These are phyloP conservation scores for Scotopteryx bipunctaria DNA, from an alignment of 2,888 invertebrate species.

Conservation along the genomic window DNA sequence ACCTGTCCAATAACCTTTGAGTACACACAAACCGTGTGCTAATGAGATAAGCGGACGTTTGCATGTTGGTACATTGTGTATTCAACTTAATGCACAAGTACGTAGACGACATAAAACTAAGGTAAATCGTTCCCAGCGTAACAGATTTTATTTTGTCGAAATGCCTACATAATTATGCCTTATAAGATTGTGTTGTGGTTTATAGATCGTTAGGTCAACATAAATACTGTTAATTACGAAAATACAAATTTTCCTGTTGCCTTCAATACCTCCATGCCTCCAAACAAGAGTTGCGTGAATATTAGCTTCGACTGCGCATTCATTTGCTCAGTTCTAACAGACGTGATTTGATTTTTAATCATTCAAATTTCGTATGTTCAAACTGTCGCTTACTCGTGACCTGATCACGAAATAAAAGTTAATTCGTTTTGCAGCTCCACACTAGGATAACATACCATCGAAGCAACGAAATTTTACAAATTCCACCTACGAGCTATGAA, in stretches of 20 bases:
- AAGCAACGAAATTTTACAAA: conserved; percentile 27
- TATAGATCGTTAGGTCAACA: conserved; percentile 3
- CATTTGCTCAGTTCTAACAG: conserved; percentile 24
- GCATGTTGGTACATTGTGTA: conserved; percentile 22
- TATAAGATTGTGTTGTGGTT: conserved; percentile 1
- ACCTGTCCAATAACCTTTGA: conserved; percentile 64
- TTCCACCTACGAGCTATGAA: conserved; percentile 18
- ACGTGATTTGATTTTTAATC: conserved; percentile 39
- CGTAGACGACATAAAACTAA: conserved; percentile 5
- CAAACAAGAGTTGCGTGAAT: conserved; percentile 21
- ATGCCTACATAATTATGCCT: background rate
- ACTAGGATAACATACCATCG: conserved; percentile 4
- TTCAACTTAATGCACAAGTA: conserved; percentile 21
- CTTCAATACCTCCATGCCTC: conserved; percentile 13
- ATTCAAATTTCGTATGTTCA: conserved; percentile 33
- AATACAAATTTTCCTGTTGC: conserved; percentile 29
- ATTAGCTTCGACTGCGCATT: conserved; percentile 31
- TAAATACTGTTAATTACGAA: conserved; percentile 6
- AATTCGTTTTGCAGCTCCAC: conserved; percentile 16
- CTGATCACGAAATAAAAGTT: conserved; percentile 6
- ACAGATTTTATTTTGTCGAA: conserved; percentile 6
- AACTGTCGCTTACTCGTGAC: conserved; percentile 18
- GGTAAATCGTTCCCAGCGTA: background rate
- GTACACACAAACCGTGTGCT: conserved; percentile 40
- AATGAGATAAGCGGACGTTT: conserved; percentile 41